A percentile compares a stretch with the other conserved stretches of the same genome.
Conservation (phyloP, 2,888 invertebrate genomes). For the Heliconius ismenius region DNA sequence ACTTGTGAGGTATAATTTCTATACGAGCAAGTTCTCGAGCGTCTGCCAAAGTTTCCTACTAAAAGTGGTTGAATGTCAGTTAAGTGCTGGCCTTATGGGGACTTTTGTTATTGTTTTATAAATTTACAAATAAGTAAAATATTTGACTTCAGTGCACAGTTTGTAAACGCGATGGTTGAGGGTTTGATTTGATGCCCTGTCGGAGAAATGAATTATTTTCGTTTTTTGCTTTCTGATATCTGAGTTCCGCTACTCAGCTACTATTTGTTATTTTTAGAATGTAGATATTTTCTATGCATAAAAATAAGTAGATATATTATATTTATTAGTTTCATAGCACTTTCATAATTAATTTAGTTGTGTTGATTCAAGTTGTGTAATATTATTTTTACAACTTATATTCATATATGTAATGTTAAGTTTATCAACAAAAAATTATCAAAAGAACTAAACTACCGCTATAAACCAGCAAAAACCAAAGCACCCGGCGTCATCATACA, state of each 20-base stretch:
- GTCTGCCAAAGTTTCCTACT: slow-evolving; percentile 19
- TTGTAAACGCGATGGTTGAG: not conserved
- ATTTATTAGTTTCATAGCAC: too few relatives aligned
- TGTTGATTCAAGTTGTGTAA: too few relatives aligned
- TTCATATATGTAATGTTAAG: too few relatives aligned
- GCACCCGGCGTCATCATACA: not conserved
- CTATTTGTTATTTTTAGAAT: too few relatives aligned
- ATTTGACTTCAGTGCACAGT: not conserved
- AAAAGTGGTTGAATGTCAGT: slow-evolving; percentile 13
- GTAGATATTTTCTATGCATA: too few relatives aligned
- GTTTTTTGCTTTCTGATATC: too few relatives aligned
- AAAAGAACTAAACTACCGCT: not conserved
- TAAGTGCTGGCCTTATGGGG: slow-evolving; percentile 2
- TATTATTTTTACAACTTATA: too few relatives aligned
- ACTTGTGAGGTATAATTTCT: slow-evolving; percentile 18
- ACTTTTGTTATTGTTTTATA: not conserved
- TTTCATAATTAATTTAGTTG: too few relatives aligned
- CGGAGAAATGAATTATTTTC: too few relatives aligned
- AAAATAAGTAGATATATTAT: too few relatives aligned
- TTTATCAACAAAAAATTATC: not conserved
- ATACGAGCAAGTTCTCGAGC: slow-evolving; percentile 15
- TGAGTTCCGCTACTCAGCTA: too few relatives aligned
- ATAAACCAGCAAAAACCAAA: not conserved
- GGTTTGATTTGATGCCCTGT: not conserved
- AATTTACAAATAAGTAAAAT: not conserved